phyloP scores from a whole-genome alignment of 2,888 invertebrate species.

The Caenorhabditis auriculariae region DNA sequence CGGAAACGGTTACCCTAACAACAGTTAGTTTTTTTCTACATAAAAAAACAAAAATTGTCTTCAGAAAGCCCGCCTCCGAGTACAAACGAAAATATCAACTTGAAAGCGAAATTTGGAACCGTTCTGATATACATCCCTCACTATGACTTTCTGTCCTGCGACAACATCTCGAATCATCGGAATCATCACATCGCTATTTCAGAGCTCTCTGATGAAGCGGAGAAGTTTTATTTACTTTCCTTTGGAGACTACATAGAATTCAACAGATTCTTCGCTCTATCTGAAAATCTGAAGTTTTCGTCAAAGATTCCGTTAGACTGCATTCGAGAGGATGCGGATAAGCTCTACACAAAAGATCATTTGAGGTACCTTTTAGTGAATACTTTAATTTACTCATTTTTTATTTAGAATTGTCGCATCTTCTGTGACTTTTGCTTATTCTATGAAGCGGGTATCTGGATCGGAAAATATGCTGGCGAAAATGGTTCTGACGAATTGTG shows the following conservation, averaged over 20 bases:
- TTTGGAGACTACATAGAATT: background rate
- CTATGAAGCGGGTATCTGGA: slow-evolving; percentile 8
- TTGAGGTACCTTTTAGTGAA: slow-evolving; percentile 10
- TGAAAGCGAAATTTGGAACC: slow-evolving; percentile 24
- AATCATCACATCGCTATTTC: slow-evolving; percentile 23
- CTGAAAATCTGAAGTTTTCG: slow-evolving; percentile 17
- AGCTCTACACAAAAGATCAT: slow-evolving; percentile 36
- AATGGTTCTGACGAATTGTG: slow-evolving; percentile 32
- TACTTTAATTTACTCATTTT: background rate
- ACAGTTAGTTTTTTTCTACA: slow-evolving; percentile 14
- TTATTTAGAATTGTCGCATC: slow-evolving; percentile 33
- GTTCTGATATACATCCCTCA: slow-evolving; percentile 43
- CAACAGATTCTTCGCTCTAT: slow-evolving; percentile 25
- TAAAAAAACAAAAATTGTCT: too few relatives aligned
- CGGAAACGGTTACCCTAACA: too few relatives aligned
- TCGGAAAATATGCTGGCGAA: slow-evolving; percentile 15
- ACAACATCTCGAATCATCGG: slow-evolving; percentile 23
- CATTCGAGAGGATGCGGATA: slow-evolving; percentile 15
- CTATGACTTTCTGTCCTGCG: slow-evolving; percentile 42
- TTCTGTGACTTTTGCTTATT: slow-evolving; percentile 19
- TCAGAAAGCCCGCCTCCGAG: too few relatives aligned
- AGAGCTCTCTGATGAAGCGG: slow-evolving; percentile 15
- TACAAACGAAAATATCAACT: slow-evolving; percentile 23
- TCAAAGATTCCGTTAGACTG: slow-evolving; percentile 13
- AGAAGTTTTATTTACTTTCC: background rate